A percentile compares a stretch with the other conserved stretches of the same genome.
These are phyloP conservation scores for Terrapene triunguis DNA, from an alignment of 2,113 vertebrate species.

Conservation along the genomic window DNA sequence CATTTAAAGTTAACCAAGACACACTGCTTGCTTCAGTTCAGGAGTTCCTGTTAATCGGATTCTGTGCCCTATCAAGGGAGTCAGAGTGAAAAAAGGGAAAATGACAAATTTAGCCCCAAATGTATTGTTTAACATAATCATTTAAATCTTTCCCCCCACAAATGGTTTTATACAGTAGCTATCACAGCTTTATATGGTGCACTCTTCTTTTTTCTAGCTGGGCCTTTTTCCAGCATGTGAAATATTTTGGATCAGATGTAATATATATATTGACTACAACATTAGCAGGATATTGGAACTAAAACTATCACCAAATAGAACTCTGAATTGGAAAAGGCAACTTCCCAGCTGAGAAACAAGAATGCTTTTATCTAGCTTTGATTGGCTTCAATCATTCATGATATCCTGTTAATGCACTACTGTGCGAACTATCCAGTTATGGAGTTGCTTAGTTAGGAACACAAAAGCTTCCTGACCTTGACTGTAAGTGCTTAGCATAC, in stretches of 20 bases:
- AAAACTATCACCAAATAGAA: not conserved
- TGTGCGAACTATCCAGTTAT: not conserved
- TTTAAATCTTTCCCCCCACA: not conserved
- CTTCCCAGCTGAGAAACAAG: slow-evolving; percentile 23
- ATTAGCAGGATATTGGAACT: not conserved
- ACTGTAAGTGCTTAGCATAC: not conserved
- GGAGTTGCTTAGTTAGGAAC: not conserved
- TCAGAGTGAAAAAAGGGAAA: not conserved
- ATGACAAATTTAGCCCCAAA: not conserved
- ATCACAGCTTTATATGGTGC: not conserved
- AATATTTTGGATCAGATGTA: not conserved
- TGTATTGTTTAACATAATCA: not conserved
- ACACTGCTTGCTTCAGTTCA: not conserved
- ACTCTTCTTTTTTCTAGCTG: not conserved
- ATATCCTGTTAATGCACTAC: too few relatives aligned
- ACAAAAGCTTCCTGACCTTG: not conserved
- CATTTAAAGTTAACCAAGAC: not conserved
- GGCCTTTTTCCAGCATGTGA: not conserved
- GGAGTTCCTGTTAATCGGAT: not conserved
- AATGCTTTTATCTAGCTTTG: not conserved
- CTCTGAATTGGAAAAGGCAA: not conserved
- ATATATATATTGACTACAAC: not conserved
- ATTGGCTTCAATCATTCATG: not conserved
- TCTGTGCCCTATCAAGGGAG: not conserved
- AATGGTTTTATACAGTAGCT: not conserved